A percentile compares a stretch with the other conserved stretches of the same genome.
Evolutionary conservation across 2,888 invertebrate genomes (phyloP).

Genomic region (Drosophila demipolita): DNA sequence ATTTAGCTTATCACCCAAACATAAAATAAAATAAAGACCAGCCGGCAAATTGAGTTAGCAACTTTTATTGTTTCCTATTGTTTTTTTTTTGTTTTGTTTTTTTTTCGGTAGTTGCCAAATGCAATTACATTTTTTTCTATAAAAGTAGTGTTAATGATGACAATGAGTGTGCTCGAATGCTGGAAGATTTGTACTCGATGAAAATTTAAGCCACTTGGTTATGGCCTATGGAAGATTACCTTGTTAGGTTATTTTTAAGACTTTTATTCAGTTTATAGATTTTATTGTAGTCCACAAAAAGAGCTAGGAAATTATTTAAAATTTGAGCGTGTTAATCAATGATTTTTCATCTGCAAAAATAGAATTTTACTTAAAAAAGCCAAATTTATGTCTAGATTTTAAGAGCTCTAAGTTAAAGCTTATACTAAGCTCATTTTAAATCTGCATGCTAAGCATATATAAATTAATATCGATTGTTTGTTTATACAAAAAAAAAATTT

Average conservation of each 20-base stretch:
- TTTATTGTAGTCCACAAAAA: background rate
- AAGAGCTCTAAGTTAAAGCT: background rate
- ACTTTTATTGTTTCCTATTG: background rate
- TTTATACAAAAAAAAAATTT: background rate
- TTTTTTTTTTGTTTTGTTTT: background rate
- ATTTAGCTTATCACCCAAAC: constrained; percentile 42
- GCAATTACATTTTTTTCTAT: constrained; percentile 17
- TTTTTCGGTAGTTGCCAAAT: background rate
- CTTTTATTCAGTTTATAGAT: background rate
- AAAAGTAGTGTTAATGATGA: background rate
- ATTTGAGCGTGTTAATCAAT: too few relatives aligned
- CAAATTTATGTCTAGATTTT: background rate
- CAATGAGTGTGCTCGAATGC: background rate
- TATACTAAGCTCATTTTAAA: background rate
- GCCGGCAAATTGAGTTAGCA: constrained; percentile 19
- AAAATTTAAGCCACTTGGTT: background rate
- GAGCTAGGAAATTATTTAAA: background rate
- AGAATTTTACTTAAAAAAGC: too few relatives aligned
- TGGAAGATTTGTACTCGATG: background rate
- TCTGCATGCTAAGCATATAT: too few relatives aligned
- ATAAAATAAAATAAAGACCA: background rate
- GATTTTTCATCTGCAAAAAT: too few relatives aligned
- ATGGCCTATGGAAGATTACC: background rate
- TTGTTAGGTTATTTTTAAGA: background rate
- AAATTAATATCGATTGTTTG: too few relatives aligned